Percentiles rank a stretch among this genome's conserved stretches.
phyloP scores from a whole-genome alignment of 2,888 invertebrate species.

The Ligdia adustata region DNA sequence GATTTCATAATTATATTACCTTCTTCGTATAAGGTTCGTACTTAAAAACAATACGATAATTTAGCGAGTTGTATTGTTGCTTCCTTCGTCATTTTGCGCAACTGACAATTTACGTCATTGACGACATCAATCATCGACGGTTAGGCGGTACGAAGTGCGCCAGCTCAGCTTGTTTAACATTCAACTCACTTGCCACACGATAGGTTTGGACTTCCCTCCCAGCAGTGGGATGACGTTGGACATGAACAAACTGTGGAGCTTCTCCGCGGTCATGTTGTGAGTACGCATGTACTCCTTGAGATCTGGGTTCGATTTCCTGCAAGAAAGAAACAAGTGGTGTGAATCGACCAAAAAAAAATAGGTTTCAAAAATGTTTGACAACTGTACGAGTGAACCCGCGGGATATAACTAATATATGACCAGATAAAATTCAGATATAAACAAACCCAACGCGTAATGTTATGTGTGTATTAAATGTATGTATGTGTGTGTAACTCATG shows the following conservation, averaged over 20 bases:
- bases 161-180: neutral
- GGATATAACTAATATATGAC: neutral
- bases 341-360: too few relatives aligned
- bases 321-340: neutral
- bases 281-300: constrained; percentile 56
- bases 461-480: too few relatives aligned
- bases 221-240: constrained; percentile 57
- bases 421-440: neutral
- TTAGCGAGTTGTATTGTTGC: neutral
- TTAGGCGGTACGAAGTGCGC: too few relatives aligned
- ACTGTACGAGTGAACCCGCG: neutral
- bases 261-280: constrained; percentile 47
- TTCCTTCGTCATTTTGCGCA: neutral
- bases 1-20: too few relatives aligned
- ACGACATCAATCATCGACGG: too few relatives aligned
- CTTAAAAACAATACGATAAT: neutral
- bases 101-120: too few relatives aligned
- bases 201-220: constrained; percentile 47
- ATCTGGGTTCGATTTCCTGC: constrained; percentile 64
- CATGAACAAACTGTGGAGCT: constrained; percentile 67
- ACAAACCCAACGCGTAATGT: too few relatives aligned
- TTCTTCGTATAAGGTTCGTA: neutral
- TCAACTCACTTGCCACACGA: constrained; percentile 70
- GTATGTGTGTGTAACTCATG: neutral
- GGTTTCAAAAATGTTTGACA: too few relatives aligned